Base-by-base conservation (phyloP, 2,797 vertebrate genomes). In the Oryzias dopingdopingensis region DNA sequence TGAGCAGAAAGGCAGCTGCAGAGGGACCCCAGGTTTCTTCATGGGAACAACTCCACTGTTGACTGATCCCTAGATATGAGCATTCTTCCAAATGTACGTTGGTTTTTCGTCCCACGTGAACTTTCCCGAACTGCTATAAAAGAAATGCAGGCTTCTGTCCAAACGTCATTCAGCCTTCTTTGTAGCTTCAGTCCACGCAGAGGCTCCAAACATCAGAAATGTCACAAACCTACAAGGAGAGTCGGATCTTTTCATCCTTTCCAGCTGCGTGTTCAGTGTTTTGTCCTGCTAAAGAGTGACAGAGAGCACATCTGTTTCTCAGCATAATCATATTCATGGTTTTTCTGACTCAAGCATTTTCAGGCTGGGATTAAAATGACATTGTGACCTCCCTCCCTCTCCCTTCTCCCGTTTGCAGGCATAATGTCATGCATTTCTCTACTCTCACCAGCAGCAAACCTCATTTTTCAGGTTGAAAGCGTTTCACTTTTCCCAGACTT, bases 321-420 rank as follows among this genome's bases (percentile, higher is more conserved):
- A 44, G 42, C 56, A 52, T 88, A 89, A 87, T 88, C 60, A 70
- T 79, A 90, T 90, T 89, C 85, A 90, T 89, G 77, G 64, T 52
- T 89, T 87, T 86, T 82, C 76, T 65, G 61, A 72, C 72, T 61
- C 13, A 57, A 76, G 67, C 71, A 54, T 70, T 86, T 82, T 73
- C 52, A 67, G 60, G 55, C 43, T 72, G 70, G 57, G 82, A 86
- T 86, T 76, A 81, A 70, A 74, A 57, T 83, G 86, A 81, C 87
- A 85, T 37, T 26, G 46, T 82, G 83, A 85, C 87, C 32, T 10
- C 29, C 26, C 29, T 6, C 29, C 8, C 32, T 12, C 32, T 37
- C 32, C 32, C 32, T 37, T 7, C 82, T 3, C 6, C 6, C 5
- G 56, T 79, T 75, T 65, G 57, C 56, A 42, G 52, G 61, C 67